Conservation (phyloP, 2,113 vertebrate species). For the Paratilapia polleni region DNA sequence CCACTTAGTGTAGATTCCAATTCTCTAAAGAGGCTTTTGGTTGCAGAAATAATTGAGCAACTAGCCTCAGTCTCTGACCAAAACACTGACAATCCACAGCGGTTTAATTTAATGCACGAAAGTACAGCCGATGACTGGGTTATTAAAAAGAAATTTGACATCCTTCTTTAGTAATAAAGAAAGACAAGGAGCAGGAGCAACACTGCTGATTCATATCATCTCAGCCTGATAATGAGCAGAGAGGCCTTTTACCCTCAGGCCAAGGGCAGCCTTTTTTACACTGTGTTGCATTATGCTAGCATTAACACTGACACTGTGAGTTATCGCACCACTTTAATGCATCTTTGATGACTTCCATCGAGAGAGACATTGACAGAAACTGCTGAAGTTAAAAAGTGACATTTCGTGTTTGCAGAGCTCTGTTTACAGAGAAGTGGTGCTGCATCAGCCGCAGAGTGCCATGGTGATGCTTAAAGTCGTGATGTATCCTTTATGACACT, state of each 20-base stretch:
- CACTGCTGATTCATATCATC: slow-evolving; percentile 49
- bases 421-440: slow-evolving; percentile 2
- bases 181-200: slow-evolving; percentile 54
- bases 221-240: slow-evolving; percentile 15
- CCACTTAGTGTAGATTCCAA: neutral
- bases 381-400: slow-evolving; percentile 41
- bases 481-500: slow-evolving; percentile 69
- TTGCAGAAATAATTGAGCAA: neutral
- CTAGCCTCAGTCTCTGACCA: neutral
- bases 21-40: neutral
- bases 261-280: slow-evolving; percentile 19
- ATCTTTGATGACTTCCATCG: neutral
- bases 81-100: slow-evolving; percentile 1
- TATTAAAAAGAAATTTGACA: slow-evolving; percentile 57
- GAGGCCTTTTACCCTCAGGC: slow-evolving; percentile 14
- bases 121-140: neutral
- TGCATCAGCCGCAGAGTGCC: slow-evolving; percentile 20
- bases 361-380: slow-evolving; percentile 19
- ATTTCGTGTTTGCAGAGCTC: slow-evolving; percentile 32
- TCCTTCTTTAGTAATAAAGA: slow-evolving; percentile 64
- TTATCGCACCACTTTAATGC: neutral
- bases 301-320: neutral
- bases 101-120: slow-evolving; percentile 14
- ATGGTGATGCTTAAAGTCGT: slow-evolving; percentile 30
- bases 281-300: neutral